phyloP scores from a whole-genome alignment of 2,113 vertebrate genomes.

The Tachycineta bicolor region DNA sequence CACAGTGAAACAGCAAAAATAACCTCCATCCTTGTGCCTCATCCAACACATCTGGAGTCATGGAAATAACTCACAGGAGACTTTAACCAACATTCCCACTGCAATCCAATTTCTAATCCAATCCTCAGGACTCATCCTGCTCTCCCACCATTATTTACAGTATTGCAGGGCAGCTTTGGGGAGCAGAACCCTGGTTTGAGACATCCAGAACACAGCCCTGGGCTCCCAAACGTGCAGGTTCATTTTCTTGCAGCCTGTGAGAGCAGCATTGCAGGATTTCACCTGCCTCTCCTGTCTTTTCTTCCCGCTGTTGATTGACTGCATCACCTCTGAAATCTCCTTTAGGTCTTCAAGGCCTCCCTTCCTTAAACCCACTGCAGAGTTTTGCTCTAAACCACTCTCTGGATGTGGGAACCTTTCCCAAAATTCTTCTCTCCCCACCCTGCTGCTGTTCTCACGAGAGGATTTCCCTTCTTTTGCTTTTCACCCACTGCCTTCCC shows the following conservation, averaged over 20 bases:
- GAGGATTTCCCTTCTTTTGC: not conserved
- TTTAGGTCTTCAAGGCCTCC: not conserved
- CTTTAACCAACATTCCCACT: not conserved
- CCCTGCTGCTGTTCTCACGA: not conserved
- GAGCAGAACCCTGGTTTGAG: not conserved
- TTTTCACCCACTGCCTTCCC: not conserved
- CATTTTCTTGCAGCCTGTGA: not conserved
- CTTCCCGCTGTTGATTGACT: not conserved
- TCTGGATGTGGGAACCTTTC: not conserved
- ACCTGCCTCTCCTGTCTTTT: not conserved
- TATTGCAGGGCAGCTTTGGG: not conserved
- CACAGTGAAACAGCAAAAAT: not conserved
- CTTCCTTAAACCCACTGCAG: not conserved
- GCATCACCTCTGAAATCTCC: not conserved
- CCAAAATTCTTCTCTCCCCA: not conserved
- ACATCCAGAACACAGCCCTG: not conserved
- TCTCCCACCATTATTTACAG: rapidly evolving
- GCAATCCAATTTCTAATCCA: not conserved
- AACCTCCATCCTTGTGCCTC: not conserved
- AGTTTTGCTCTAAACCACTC: not conserved
- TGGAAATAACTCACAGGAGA: not conserved
- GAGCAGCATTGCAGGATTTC: not conserved
- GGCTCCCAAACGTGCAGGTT: not conserved
- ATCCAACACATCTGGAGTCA: not conserved
- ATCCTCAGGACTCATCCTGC: not conserved